Conservation (phyloP, 2,113 vertebrate genomes). For the Ascaphus truei region DNA sequence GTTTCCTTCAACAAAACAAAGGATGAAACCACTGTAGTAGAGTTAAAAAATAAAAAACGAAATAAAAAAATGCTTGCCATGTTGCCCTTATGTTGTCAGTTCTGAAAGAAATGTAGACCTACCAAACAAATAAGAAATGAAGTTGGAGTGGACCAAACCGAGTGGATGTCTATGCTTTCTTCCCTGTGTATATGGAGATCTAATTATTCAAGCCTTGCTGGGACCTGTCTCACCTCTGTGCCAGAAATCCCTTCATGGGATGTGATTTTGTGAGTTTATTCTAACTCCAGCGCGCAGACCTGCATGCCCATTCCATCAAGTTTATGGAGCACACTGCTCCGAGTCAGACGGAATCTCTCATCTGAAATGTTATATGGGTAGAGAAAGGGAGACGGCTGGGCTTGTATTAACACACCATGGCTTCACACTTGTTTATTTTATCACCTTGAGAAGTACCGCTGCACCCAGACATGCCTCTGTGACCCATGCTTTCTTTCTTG, state of each 20-base stretch:
- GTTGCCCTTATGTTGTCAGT: too few relatives aligned
- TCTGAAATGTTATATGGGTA: background rate
- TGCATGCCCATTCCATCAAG: background rate
- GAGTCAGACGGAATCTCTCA: background rate
- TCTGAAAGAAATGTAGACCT: too few relatives aligned
- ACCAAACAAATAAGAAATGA: too few relatives aligned
- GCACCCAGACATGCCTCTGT: background rate
- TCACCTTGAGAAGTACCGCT: background rate
- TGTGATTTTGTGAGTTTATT: background rate
- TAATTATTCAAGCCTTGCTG: too few relatives aligned
- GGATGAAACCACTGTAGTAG: too few relatives aligned
- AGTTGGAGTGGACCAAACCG: too few relatives aligned
- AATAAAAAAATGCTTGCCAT: too few relatives aligned
- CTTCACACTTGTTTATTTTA: background rate
- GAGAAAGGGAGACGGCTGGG: background rate
- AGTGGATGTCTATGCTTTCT: too few relatives aligned
- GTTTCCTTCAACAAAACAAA: too few relatives aligned
- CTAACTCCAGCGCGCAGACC: background rate
- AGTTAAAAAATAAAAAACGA: too few relatives aligned
- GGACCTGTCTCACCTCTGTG: background rate
- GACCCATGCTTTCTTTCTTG: background rate
- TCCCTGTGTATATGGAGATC: background rate
- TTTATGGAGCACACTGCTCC: background rate
- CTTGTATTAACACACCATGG: background rate
- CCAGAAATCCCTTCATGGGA: background rate